Base-by-base conservation (phyloP, 2,888 invertebrate genomes). In the Dryomyza anilis region DNA sequence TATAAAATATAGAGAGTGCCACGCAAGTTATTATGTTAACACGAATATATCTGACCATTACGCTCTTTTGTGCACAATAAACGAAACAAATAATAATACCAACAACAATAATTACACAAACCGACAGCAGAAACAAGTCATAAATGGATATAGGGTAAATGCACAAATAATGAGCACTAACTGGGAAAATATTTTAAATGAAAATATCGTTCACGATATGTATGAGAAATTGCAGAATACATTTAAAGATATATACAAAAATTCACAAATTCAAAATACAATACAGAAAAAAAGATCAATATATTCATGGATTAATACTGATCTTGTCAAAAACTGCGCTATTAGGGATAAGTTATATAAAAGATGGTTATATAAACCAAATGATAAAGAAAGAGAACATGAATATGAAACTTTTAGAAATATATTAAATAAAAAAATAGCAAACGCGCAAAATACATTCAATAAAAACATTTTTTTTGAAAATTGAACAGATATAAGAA, bases 21-120 rank as follows among this genome's bases (percentile, higher is more conserved):
- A 19, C 8, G 19, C 19, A n/a, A 1, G 27, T 29, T 52, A 39
- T 2, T 12, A 43, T 0, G 45, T 62, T 0, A 29, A 39, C 10
- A 30, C 30, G 16, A 30, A 23, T 6, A 62, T 53, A 25, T 53
- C 53, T 4, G 61, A 62, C 16, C 61, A 52, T 19, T 53, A 62
- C 12, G 23, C 61, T 60, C 21, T 60, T 6, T 30, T 60, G 14
- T 58, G 25, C 29, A 45, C 14, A n/a, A 7, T 45, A 16, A 45
- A 12, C 45, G n/a, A n/a, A n/a, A n/a, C n/a, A n/a, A 36, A 33
- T 33, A 48, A 60, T 12, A 19, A 39, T 14, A 2, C 6, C 23
- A 21, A 21, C 21, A 36, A 14, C 25, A 14, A 46, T 14, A 29
- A 21, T 4, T 21, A 16, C 12, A 1, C n/a, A 53, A 53, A n/a